Conservation (phyloP, 2,113 vertebrate species). For the Grammomys surdaster region DNA sequence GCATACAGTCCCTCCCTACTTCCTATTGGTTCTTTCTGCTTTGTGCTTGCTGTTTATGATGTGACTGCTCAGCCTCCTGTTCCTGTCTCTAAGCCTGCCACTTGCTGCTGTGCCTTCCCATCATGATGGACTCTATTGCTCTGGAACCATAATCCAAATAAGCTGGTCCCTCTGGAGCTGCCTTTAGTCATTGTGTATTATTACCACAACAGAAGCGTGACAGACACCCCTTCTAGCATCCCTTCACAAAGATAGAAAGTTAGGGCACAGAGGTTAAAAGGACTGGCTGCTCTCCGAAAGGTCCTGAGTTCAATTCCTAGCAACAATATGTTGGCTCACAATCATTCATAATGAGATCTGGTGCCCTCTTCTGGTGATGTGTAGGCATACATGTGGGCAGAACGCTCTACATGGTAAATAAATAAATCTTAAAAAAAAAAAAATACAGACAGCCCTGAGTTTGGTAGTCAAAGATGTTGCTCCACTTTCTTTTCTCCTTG, state of each 20-base stretch:
- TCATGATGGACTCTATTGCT: not conserved
- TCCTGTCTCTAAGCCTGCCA: not conserved
- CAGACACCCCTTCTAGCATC: slow-evolving; percentile 39
- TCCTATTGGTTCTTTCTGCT: not conserved
- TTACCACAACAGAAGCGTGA: not conserved
- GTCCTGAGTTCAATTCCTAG: no score
- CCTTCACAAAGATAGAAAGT: slow-evolving; percentile 48
- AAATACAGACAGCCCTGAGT: slow-evolving; percentile 23
- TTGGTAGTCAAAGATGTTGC: slow-evolving; percentile 20
- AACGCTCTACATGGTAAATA: no score
- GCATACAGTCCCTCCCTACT: not conserved
- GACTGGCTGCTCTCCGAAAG: no score
- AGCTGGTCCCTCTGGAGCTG: no score
- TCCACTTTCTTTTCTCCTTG: slow-evolving; percentile 45
- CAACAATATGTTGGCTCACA: no score
- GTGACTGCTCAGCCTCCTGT: not conserved
- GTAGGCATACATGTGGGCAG: no score
- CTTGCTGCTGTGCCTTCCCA: not conserved
- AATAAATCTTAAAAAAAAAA: no score
- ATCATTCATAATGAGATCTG: no score
- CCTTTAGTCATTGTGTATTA: not conserved
- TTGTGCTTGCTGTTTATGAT: not conserved
- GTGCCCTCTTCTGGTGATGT: no score
- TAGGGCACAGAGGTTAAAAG: no score
- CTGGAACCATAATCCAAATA: not conserved